Evolutionary conservation across 1,140 invertebrate species (phyloP).

Genomic region (Samia ricini): DNA sequence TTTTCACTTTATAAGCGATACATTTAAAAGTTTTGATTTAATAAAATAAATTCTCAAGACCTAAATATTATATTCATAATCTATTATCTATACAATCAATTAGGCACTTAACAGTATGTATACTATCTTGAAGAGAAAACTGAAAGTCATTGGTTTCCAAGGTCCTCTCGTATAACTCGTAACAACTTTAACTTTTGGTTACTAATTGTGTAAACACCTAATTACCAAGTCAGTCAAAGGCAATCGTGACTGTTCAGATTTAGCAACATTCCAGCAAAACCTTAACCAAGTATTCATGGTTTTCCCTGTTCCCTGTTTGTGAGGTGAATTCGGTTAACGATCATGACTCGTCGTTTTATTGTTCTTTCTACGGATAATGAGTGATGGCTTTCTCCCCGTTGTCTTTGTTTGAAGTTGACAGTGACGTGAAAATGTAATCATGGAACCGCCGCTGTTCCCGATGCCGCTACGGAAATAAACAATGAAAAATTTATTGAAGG

Average conservation of each 20-base stretch:
- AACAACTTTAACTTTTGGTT: conserved; percentile 13
- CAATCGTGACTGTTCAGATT: conserved; percentile 34
- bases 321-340: conserved; percentile 60
- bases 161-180: conserved; percentile 4
- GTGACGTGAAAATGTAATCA: conserved; percentile 70
- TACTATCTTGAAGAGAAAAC: conserved; percentile 1
- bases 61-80: no score
- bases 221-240: conserved; percentile 24
- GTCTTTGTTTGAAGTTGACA: conserved; percentile 68
- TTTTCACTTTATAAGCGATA: no score
- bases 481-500: conserved; percentile 51
- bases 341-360: conserved; percentile 65
- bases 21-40: neutral
- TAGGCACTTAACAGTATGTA: neutral
- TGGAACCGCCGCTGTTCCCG: conserved; percentile 31
- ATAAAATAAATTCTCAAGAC: neutral
- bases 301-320: conserved; percentile 32
- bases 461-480: conserved; percentile 44
- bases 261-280: conserved; percentile 35
- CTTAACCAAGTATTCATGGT: conserved; percentile 34
- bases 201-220: conserved; percentile 28
- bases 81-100: no score
- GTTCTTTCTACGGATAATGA: conserved; percentile 65
- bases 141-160: conserved; percentile 6
- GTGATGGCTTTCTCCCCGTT: conserved; percentile 61